Base-by-base conservation (phyloP, 2,113 vertebrate genomes). In the Ochotona curzoniae region DNA sequence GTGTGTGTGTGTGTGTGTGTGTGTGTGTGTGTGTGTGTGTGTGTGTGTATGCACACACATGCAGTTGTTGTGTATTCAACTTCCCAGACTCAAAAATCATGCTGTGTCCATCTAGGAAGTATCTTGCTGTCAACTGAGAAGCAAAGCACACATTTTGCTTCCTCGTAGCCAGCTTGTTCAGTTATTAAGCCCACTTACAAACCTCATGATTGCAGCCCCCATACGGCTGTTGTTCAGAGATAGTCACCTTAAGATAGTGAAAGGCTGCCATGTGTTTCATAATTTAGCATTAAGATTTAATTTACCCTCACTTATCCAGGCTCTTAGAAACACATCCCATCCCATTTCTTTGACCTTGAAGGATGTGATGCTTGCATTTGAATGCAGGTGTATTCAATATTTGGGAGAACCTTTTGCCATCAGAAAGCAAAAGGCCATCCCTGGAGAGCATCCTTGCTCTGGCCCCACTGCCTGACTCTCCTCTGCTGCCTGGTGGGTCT, bases 131-230 rank as follows among this genome's bases (percentile, higher is more conserved):
- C 89, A 87, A 8, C 81, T 83, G 90, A 38, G 83, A 95, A 84
- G 63, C 38, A 21, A 54, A 90, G 44, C 61, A 30, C 69, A 38
- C 38, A 66, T 88, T 92, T 85, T 66, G 28, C 47, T 32, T 90
- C 94, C 38, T 73, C 49, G 49, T 82, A 94, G 82, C 60, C 64
- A 93, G 78, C 21, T 93, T 78, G 44, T 93, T 95, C 44, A 78
- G 84, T 69, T 95, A 94, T 87, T 96, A 95, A 74, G 63, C 67
- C 91, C 94, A 61, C 93, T 95, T 96, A 83, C 85, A 96, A 76
- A 82, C 63, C 35, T 89, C 82, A 54, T 87, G 71, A 88, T 49
- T 76, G 79, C 35, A 92, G 81, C 32, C 75, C 66, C 85, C 92
- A 44, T 86, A 85, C 94, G 86, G 94, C 25, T 93, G n/a, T 84